Evolutionary conservation across 2,113 vertebrate genomes (phyloP).

Genomic region (Bettongia penicillata): DNA sequence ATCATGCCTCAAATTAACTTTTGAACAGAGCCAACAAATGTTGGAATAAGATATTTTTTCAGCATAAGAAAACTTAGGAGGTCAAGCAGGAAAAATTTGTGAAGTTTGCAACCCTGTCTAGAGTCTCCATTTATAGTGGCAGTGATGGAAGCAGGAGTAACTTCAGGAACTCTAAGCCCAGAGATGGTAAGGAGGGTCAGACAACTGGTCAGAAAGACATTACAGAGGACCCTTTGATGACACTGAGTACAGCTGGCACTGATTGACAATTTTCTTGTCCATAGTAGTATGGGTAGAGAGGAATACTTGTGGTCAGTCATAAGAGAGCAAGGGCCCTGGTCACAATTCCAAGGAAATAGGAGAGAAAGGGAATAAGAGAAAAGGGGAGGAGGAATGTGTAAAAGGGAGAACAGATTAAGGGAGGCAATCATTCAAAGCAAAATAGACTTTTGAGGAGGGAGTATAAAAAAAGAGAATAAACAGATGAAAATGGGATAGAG

Average conservation of each 20-base stretch:
- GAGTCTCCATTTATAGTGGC: not conserved
- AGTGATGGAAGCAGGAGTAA: too few relatives aligned
- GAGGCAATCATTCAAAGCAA: not conserved
- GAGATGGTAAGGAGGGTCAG: not conserved
- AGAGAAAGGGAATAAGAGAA: not conserved
- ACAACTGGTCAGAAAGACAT: not conserved
- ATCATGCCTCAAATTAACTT: too few relatives aligned
- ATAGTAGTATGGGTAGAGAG: not conserved
- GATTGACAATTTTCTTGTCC: not conserved
- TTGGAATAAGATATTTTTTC: not conserved
- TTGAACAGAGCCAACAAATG: not conserved
- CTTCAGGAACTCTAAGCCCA: not conserved
- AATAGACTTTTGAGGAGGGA: not conserved
- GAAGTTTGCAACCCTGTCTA: not conserved
- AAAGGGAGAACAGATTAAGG: not conserved
- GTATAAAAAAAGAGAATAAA: not conserved
- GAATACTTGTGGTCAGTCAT: not conserved
- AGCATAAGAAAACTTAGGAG: not conserved
- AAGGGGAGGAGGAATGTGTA: not conserved
- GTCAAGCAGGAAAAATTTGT: not conserved
- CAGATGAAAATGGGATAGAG: not conserved
- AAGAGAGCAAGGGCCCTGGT: not conserved
- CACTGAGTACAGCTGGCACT: not conserved
- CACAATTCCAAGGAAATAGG: not conserved
- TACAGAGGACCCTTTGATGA: too few relatives aligned